Base-by-base conservation (phyloP, 2,888 invertebrate species). In the Cephus sareptanus region DNA sequence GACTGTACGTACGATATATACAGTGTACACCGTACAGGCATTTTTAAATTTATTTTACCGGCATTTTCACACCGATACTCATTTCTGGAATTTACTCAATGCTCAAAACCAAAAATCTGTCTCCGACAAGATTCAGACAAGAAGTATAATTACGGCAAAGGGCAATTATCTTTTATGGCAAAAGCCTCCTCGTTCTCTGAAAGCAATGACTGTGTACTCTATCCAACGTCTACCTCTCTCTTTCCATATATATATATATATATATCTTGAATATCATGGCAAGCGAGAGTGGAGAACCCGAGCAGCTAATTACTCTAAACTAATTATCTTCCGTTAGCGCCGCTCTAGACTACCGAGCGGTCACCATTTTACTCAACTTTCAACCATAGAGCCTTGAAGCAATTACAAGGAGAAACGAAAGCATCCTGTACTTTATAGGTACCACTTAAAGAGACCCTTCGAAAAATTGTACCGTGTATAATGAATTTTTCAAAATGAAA, bases 221-320 rank as follows among this genome's bases (percentile, higher is more conserved):
- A 13, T 15, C 15, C 70, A 73, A 56, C 33, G 33, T 75, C 75
- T 77, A 31, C 15, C 73, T 73, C 35, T 75, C 75, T 33, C n/a
- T 40, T 15, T 75, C 69, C 9, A 31, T 34, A 31, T 11, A 34
- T 31, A 15, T 34, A 30, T 56, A 56, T 40, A 37, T 37, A 37
- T 37, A 35, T 40, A 40, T 40, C 4, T 15, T 40, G 40, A 6
- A 40, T 40, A 40, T 40, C 40, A 9, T 69, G 70, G 74, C 34
- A 75, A 78, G 75, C 75, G 75, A 75, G 73, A 78, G 77, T 70
- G 76, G 40, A 69, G 15, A 69, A 75, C 71, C 73, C 75, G 80
- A 79, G 78, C 82, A 81, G 83, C 85, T 89, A 89, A 89, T 89
- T 89, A 87, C 85, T 85, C 84, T 85, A 89, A 88, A 88, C 86